Evolutionary conservation across 2,797 vertebrate species (phyloP).

Genomic region (Botia almorhae): DNA sequence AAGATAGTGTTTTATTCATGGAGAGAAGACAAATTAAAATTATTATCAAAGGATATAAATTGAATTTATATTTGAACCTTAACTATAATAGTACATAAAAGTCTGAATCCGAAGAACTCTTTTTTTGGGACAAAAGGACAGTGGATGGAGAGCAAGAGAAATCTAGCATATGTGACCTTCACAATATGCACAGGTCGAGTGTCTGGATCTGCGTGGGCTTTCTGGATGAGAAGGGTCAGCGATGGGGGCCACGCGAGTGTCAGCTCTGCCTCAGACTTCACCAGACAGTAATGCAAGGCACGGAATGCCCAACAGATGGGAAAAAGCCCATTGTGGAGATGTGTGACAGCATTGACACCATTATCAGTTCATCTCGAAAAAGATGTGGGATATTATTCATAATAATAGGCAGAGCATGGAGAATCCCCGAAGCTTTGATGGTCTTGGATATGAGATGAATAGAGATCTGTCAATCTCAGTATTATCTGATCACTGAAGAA

Average conservation of each 20-base stretch:
- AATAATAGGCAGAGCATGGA: conserved; percentile 68
- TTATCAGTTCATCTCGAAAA: conserved; percentile 75
- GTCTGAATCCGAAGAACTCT: not conserved
- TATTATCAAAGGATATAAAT: not conserved
- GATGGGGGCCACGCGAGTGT: conserved; percentile 42
- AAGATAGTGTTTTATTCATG: not conserved
- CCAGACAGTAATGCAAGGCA: conserved; percentile 62
- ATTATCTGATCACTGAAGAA: conserved; percentile 1
- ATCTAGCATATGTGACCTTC: conserved; percentile 55
- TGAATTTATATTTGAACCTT: not conserved
- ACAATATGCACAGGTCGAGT: conserved; percentile 58
- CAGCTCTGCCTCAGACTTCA: conserved; percentile 59
- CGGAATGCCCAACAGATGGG: conserved; percentile 64
- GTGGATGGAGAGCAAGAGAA: conserved; percentile 18
- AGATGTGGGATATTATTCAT: conserved; percentile 75
- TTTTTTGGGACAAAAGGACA: conserved; percentile 1
- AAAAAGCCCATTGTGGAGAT: conserved; percentile 70
- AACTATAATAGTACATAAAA: no score
- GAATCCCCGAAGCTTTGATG: conserved; percentile 59
- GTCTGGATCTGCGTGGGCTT: conserved; percentile 62
- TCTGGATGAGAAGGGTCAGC: conserved; percentile 57
- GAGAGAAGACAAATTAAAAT: not conserved
- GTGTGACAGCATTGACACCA: conserved; percentile 68
- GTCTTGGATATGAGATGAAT: conserved; percentile 36
- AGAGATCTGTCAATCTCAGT: conserved; percentile 51